Conservation (phyloP, 1,140 invertebrate species). For the Drosophila trapezifrons region DNA sequence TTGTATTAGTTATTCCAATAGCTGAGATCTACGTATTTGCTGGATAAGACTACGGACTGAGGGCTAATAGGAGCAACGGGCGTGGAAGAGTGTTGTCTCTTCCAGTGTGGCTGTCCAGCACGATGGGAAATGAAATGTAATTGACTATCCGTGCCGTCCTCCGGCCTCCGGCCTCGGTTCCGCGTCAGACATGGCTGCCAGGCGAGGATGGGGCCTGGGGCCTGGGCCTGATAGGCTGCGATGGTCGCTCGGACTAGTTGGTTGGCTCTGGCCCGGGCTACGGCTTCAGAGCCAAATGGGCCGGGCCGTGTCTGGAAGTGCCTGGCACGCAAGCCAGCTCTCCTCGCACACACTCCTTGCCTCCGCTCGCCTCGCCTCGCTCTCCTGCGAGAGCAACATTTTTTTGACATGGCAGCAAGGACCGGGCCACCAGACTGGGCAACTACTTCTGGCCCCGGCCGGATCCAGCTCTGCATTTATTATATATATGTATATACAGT, state of each 20-base stretch:
- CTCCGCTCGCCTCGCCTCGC: not conserved
- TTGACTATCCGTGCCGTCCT: constrained; percentile 31
- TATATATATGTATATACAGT: constrained; percentile 32
- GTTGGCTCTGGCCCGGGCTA: constrained; percentile 28
- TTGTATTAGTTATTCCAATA: no score
- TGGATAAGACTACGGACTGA: no score
- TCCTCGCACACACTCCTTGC: constrained; percentile 22
- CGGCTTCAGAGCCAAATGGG: constrained; percentile 26
- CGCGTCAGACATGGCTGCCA: constrained; percentile 30
- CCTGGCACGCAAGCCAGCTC: constrained; percentile 64
- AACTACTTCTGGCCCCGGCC: constrained; percentile 68
- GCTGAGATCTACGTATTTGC: no score
- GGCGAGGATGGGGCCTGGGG: constrained; percentile 3
- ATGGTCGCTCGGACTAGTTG: constrained; percentile 73
- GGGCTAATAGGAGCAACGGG: no score
- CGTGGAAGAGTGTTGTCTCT: not conserved
- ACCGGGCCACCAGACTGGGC: constrained; percentile 65
- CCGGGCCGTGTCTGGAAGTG: constrained; percentile 70
- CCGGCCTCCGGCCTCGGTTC: constrained; percentile 5
- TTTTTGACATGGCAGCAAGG: constrained; percentile 70
- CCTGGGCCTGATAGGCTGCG: constrained; percentile 63
- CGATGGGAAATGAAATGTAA: constrained; percentile 34
- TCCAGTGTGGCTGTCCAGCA: constrained; percentile 43
- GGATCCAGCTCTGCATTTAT: constrained; percentile 46
- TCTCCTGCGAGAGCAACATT: constrained; percentile 32